Conservation (phyloP, 30 jellyfish, hydroid and myxozoan genomes). For the Hydra vulgaris region DNA sequence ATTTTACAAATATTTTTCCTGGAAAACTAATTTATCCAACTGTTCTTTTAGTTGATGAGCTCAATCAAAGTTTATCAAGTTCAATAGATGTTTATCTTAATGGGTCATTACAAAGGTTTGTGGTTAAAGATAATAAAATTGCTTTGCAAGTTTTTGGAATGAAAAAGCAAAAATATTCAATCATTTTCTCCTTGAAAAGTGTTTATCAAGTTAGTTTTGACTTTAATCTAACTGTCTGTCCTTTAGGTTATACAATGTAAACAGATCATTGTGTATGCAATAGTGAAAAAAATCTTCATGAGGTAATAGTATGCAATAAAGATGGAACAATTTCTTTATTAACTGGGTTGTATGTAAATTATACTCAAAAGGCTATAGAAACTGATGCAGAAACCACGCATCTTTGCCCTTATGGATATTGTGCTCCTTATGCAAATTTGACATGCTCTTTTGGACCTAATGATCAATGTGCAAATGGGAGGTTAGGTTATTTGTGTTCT, state of each 20-base stretch:
- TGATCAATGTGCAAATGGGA: neutral
- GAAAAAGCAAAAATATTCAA: neutral
- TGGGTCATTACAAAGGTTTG: neutral
- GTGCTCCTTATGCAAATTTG: neutral
- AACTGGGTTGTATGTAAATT: neutral
- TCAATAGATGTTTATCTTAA: neutral
- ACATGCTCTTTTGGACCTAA: conserved; percentile 3
- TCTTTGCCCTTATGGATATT: neutral
- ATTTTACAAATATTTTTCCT: neutral
- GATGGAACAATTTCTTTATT: neutral
- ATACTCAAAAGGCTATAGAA: neutral
- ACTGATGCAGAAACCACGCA: neutral
- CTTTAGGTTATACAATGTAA: neutral
- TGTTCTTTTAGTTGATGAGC: neutral
- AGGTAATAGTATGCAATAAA: neutral
- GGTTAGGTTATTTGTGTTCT: neutral
- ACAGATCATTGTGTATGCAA: neutral
- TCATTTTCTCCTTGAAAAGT: neutral
- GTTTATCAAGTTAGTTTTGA: neutral
- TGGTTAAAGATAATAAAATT: neutral
- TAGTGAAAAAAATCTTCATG: neutral
- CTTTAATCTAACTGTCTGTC: neutral
- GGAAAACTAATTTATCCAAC: neutral
- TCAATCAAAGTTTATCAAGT: neutral
- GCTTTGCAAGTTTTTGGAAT: neutral